Evolutionary conservation across 2,113 vertebrate genomes (phyloP).

Genomic region (Xiphophorus hellerii): DNA sequence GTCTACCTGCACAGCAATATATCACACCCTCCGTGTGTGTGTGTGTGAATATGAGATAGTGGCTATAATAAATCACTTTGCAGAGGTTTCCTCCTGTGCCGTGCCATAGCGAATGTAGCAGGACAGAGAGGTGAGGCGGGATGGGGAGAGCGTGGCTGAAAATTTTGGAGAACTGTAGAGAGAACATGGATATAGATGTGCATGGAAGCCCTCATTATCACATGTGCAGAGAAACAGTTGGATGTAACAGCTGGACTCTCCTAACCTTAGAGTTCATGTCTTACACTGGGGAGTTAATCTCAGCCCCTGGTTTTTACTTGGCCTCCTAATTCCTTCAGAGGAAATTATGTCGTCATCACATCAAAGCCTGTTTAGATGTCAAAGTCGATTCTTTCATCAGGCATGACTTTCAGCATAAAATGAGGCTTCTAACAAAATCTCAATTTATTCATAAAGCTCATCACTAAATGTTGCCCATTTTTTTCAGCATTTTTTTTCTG

Average conservation of each 20-base stretch:
- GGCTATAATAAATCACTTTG: neutral
- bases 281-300: neutral
- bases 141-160: neutral
- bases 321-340: neutral
- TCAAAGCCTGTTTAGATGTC: neutral
- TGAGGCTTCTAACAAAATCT: neutral
- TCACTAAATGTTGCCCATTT: no score
- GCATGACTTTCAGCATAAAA: neutral
- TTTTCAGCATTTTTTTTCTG: no score
- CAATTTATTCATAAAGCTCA: no score
- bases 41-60: neutral
- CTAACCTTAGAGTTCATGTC: neutral
- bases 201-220: constrained; percentile 22
- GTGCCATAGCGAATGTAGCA: constrained; percentile 45
- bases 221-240: neutral
- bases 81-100: constrained; percentile 21
- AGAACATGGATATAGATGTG: neutral
- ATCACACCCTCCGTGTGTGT: neutral
- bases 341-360: neutral
- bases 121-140: neutral
- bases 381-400: neutral
- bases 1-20: constrained; percentile 47
- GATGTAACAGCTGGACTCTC: constrained; percentile 37
- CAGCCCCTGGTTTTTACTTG: neutral
- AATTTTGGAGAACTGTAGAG: neutral